Evolutionary conservation across 2,113 vertebrate genomes (phyloP).

Genomic region (Prunella fulvescens): DNA sequence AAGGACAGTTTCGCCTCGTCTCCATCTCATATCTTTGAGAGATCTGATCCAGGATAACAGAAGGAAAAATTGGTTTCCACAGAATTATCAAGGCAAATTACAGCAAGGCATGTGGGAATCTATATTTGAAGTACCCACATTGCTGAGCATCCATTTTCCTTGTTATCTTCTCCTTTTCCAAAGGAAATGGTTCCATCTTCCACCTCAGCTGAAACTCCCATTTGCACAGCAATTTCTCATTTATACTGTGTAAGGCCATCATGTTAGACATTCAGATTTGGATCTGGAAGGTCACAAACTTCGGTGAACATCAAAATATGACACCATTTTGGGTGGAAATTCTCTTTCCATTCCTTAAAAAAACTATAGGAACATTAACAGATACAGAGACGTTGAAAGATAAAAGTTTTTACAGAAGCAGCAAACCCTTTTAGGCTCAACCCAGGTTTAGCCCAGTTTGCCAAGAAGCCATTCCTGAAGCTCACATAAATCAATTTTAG

Average conservation of each 20-base stretch:
- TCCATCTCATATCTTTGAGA: not conserved
- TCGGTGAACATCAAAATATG: not conserved
- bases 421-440: not conserved
- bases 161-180: not conserved
- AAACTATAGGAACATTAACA: not conserved
- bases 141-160: not conserved
- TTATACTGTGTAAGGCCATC: not conserved
- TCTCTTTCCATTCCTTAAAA: not conserved
- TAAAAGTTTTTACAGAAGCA: not conserved
- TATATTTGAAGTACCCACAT: not conserved
- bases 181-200: not conserved
- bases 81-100: not conserved
- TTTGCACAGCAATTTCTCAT: not conserved
- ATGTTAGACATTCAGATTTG: not conserved
- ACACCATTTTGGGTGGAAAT: not conserved
- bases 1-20: not conserved
- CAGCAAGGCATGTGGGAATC: not conserved
- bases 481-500: not conserved
- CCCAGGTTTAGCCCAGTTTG: not conserved
- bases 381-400: not conserved
- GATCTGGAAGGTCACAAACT: not conserved
- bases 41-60: not conserved
- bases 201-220: not conserved
- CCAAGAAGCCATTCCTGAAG: not conserved
- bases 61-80: not conserved